A percentile compares a stretch with the other conserved stretches of the same genome.
These are phyloP conservation scores for Ptychochromis oligacanthus DNA, from an alignment of 2,113 vertebrate species.

Conservation along the genomic window DNA sequence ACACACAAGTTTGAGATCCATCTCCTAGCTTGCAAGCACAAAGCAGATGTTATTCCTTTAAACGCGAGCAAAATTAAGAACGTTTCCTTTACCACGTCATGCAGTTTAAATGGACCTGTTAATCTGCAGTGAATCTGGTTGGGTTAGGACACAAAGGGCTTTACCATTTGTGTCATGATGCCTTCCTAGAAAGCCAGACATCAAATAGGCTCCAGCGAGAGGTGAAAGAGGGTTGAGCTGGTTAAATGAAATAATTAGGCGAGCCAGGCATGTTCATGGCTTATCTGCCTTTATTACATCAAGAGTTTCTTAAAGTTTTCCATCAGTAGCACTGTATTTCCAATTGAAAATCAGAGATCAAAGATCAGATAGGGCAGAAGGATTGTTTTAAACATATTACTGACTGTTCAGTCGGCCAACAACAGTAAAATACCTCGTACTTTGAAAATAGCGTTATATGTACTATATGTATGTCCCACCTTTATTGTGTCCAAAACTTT, in stretches of 20 bases:
- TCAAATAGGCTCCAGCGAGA: slow-evolving; percentile 49
- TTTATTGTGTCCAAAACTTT: neutral
- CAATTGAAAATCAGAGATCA: neutral
- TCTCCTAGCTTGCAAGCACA: neutral
- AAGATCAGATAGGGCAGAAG: neutral
- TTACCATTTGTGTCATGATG: slow-evolving; percentile 19
- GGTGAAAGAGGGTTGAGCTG: slow-evolving; percentile 47
- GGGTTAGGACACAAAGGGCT: neutral
- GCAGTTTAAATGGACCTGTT: slow-evolving; percentile 41
- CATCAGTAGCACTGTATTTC: neutral
- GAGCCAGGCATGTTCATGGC: neutral
- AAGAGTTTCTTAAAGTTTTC: neutral
- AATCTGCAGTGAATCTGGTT: slow-evolving; percentile 28
- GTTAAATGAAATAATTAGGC: slow-evolving; percentile 54
- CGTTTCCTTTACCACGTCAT: neutral
- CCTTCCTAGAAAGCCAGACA: slow-evolving; percentile 32
- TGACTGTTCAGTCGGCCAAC: neutral
- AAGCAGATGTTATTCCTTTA: slow-evolving; percentile 27
- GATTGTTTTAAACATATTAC: neutral
- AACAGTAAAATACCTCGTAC: neutral
- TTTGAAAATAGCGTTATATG: neutral
- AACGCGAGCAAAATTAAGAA: neutral
- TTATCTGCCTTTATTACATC: neutral
- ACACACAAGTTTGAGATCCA: neutral
- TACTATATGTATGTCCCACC: neutral